A percentile compares a stretch with the other conserved stretches of the same genome.
Evolutionary conservation across 2,113 vertebrate species (phyloP).

Genomic region (Platichthys stellatus): DNA sequence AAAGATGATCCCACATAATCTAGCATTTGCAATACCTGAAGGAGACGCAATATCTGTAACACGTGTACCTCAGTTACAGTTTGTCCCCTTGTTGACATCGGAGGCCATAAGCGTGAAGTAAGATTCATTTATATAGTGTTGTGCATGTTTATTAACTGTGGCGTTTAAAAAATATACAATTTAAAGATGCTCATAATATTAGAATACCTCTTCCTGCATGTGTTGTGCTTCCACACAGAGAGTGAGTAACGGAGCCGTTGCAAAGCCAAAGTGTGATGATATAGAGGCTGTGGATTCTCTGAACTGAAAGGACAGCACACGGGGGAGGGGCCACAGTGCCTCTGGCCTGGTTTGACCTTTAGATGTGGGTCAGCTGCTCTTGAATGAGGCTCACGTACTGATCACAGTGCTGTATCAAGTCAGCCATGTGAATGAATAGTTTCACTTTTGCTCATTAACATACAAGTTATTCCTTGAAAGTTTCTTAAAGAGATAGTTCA

Average conservation of each 20-base stretch:
- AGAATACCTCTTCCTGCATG: neutral
- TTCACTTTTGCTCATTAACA: neutral
- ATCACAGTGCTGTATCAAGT: neutral
- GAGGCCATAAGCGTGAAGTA: neutral
- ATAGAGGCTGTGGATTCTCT: constrained; percentile 47
- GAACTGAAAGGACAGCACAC: no score
- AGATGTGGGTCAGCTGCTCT: constrained; percentile 44
- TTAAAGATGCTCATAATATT: neutral
- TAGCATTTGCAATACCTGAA: neutral
- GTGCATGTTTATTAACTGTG: neutral
- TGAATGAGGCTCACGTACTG: neutral
- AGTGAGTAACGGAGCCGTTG: neutral
- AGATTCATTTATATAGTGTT: neutral
- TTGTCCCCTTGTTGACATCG: neutral
- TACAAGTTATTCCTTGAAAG: neutral
- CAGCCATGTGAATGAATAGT: neutral
- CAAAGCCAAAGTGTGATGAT: constrained; percentile 32
- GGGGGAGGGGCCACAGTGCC: neutral
- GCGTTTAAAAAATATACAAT: neutral
- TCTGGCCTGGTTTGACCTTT: constrained; percentile 28
- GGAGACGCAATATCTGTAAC: neutral
- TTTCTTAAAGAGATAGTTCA: no score
- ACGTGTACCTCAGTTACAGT: no score
- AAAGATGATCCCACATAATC: neutral
- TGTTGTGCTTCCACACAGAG: neutral